Evolutionary conservation across 2,113 vertebrate species (phyloP).

Genomic region (Aviceda subcristata): DNA sequence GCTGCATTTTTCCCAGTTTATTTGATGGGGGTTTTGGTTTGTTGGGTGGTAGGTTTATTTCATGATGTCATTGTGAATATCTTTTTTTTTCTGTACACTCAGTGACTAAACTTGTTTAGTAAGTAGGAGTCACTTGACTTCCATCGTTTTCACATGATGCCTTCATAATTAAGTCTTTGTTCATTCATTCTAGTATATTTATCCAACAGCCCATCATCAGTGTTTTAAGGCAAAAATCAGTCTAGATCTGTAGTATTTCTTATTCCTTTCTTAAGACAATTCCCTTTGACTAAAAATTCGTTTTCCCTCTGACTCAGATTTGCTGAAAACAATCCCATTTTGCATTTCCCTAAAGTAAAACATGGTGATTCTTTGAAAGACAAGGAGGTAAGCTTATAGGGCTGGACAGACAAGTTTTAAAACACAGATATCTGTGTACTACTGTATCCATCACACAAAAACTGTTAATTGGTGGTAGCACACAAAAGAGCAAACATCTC

Average conservation of each 20-base stretch:
- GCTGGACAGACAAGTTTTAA: not conserved
- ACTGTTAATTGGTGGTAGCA: not conserved
- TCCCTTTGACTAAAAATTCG: not conserved
- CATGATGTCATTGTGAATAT: rapidly evolving
- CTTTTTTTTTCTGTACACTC: not conserved
- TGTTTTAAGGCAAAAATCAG: not conserved
- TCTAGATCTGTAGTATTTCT: not conserved
- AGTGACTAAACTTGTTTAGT: not conserved
- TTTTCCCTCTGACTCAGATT: not conserved
- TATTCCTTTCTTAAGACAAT: not conserved
- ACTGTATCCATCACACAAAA: not conserved
- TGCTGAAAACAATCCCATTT: not conserved
- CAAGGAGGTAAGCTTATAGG: not conserved
- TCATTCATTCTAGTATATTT: not conserved
- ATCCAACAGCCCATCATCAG: not conserved
- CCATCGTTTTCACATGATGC: not conserved
- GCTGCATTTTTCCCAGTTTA: not conserved
- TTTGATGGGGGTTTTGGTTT: not conserved
- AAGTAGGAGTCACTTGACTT: not conserved
- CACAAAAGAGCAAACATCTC: not conserved
- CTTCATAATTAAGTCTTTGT: not conserved
- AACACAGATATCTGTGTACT: not conserved
- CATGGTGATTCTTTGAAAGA: not conserved
- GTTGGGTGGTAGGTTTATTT: not conserved
- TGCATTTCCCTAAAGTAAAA: not conserved